Conservation (phyloP, 2,797 vertebrate genomes). For the Bradypodion pumilum region DNA sequence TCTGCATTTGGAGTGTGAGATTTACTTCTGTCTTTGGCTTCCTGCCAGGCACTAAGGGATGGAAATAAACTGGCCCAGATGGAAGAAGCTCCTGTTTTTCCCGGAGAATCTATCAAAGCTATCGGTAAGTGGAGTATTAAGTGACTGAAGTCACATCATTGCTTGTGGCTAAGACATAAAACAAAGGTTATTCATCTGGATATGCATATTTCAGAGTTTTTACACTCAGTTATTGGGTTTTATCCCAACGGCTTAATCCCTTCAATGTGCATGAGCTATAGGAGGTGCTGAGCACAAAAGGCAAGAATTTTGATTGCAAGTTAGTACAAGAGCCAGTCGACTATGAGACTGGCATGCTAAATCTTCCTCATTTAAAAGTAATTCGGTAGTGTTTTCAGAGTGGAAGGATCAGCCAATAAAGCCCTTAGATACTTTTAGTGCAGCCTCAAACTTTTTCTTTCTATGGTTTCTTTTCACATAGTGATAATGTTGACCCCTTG, state of each 20-base stretch:
- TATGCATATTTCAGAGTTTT: slow-evolving; percentile 7
- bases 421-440: not conserved
- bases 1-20: slow-evolving; percentile 60
- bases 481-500: not conserved
- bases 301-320: not conserved
- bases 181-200: slow-evolving; percentile 28
- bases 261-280: not conserved
- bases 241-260: slow-evolving; percentile 32
- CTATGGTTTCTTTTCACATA: not conserved
- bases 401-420: not conserved
- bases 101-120: slow-evolving; percentile 89
- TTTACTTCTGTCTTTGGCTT: slow-evolving; percentile 68
- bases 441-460: not conserved
- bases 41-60: slow-evolving; percentile 83
- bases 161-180: slow-evolving; percentile 32
- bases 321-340: not conserved
- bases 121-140: slow-evolving; percentile 78
- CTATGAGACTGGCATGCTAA: not conserved
- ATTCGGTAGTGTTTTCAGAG: too few relatives aligned
- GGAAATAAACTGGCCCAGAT: slow-evolving; percentile 82
- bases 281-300: slow-evolving; percentile 22
- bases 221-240: slow-evolving; percentile 18
- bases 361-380: not conserved
- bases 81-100: slow-evolving; percentile 90
- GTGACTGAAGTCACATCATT: slow-evolving; percentile 1